Evolutionary conservation across 1,140 invertebrate genomes (phyloP), one percentile per base, ranked within the genome.

Genomic region (Hylyphantes graminicola): DNA sequence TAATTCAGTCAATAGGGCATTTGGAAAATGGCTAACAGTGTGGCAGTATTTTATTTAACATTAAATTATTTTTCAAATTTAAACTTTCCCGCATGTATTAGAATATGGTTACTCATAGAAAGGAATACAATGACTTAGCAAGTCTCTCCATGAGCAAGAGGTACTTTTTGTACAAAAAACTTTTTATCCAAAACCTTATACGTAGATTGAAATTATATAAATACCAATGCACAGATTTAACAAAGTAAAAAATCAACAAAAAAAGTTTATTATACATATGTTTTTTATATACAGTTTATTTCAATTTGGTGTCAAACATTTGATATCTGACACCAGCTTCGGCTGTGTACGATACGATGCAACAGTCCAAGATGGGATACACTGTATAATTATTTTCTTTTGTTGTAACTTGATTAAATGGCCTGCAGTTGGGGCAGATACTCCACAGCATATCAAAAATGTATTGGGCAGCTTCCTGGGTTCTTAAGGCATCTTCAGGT

Each of bases 361-460:
- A 83, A 51, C 81, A 83, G 51, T 83, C 63, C 75, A 83, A 68
- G 17, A 67, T 75, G 55, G 81, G 81, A 75, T 83, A 83, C 12
- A 61, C 12, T 21, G 13, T 51, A 35, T 19, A 82, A 21, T 21
- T 64, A 59, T 65, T 75, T 7, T 21, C 53, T 17, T n/a, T 63
- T 61, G 12, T 64, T 61, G 11, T 48, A 9, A 0, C 12, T 17
- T 35, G 19, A 10, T 73, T 51, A 53, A 73, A 81, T 12, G 81
- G 81, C 13, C 63, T 64, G 35, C 72, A 75, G 15, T 83, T 83
- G 6, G 81, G 81, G 50, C 81, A 83, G 50, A 83, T 59, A 12
- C 55, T 57, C 81, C 81, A 83, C 35, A 83, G 21, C 72, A 75
- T 64, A 50, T 83, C 15, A 5, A 83, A 67, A 63, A 83, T 59